Conservation (phyloP, 2,113 vertebrate genomes). For the Nanger granti region DNA sequence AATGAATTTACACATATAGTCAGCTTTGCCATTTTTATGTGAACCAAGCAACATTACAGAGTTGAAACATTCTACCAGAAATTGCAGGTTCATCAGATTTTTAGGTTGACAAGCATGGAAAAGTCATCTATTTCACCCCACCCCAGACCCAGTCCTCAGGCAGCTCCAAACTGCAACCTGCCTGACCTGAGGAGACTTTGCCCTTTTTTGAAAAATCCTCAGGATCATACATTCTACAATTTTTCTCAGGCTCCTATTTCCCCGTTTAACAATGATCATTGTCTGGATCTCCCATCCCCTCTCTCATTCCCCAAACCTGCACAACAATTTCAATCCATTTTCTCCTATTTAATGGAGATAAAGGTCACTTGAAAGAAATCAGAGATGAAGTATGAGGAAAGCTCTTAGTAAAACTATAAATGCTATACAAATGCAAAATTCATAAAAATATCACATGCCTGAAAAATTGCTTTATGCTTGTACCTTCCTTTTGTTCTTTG, state of each 20-base stretch:
- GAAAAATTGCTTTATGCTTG: neutral
- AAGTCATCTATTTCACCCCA: neutral
- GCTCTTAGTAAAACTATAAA: constrained; percentile 35
- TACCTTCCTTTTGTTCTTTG: neutral
- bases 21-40: constrained; percentile 18
- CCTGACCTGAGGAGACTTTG: neutral
- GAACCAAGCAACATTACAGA: neutral
- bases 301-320: neutral
- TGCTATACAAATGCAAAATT: constrained; percentile 19
- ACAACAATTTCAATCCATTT: constrained; percentile 16
- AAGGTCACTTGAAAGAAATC: constrained; percentile 17
- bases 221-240: neutral
- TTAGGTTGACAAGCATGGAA: neutral
- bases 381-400: neutral
- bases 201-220: neutral
- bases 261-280: neutral
- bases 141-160: neutral
- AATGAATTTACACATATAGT: constrained; percentile 25
- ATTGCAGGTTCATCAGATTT: constrained; percentile 18
- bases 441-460: neutral
- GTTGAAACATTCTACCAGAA: constrained; percentile 30
- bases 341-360: constrained; percentile 19
- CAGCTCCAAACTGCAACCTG: neutral
- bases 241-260: neutral
- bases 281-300: neutral